Conservation (phyloP, 2,113 vertebrate species). For the Craseonycteris thonglongyai region DNA sequence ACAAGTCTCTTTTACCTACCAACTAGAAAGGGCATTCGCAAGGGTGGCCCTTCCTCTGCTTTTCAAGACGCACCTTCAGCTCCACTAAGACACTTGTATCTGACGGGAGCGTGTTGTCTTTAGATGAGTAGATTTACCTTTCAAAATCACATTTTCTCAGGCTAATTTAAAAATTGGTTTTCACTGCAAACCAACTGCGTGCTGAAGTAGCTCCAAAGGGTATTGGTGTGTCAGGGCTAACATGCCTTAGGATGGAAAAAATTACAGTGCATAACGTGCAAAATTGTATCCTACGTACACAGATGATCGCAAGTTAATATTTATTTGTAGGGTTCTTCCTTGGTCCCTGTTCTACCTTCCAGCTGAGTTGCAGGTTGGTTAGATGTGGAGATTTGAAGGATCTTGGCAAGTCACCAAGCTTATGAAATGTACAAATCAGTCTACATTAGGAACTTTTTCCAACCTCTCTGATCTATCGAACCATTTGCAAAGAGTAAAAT, state of each 20-base stretch:
- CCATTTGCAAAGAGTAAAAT: neutral
- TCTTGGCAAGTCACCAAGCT: neutral
- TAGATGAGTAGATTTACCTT: neutral
- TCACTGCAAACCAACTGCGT: neutral
- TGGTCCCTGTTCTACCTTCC: neutral
- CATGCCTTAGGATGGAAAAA: neutral
- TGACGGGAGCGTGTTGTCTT: neutral
- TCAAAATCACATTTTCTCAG: neutral
- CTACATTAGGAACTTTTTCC: neutral
- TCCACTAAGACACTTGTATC: neutral
- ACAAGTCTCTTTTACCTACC: neutral
- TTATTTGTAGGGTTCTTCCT: neutral
- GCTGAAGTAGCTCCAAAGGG: neutral
- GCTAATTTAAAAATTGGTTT: slow-evolving; percentile 26
- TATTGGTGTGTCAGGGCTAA: neutral
- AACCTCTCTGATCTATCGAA: neutral
- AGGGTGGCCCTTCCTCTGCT: neutral
- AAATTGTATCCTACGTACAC: neutral
- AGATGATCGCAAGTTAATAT: neutral
- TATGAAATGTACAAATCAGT: neutral
- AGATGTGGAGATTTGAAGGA: neutral
- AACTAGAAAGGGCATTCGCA: neutral
- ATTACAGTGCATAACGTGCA: neutral
- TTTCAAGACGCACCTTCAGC: neutral
- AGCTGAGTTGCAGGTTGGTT: neutral